phyloP scores from a whole-genome alignment of 2,797 vertebrate species.

The Oreonectes daqikongensis region DNA sequence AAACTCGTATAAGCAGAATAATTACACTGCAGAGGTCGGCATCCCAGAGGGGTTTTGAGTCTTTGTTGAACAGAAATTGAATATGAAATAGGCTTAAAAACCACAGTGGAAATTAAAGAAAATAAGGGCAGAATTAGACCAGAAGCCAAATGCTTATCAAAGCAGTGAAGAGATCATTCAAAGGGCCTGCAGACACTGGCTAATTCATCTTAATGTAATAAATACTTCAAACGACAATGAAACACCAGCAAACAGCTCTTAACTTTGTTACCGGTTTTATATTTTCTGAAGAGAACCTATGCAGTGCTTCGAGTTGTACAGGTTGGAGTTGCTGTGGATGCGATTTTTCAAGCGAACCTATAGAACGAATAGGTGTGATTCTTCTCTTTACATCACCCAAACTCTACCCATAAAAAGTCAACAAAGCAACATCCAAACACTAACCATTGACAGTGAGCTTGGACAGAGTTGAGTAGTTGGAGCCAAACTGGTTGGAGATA shows the following conservation, averaged over 20 bases:
- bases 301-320: no score
- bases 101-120: conserved; percentile 31
- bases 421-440: conserved; percentile 49
- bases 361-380: no score
- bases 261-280: background rate
- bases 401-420: background rate
- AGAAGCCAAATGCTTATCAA: conserved; percentile 23
- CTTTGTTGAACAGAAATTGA: conserved; percentile 46
- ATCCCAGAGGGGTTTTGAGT: conserved; percentile 52
- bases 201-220: background rate
- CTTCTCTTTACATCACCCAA: background rate
- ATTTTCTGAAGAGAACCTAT: background rate
- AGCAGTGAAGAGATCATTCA: background rate
- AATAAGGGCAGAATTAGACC: conserved; percentile 22
- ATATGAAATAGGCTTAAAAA: conserved; percentile 51
- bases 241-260: background rate
- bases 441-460: conserved; percentile 96
- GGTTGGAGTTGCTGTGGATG: no score
- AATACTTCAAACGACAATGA: background rate
- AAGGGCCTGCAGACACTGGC: background rate
- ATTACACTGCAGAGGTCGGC: conserved; percentile 38
- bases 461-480: conserved; percentile 94
- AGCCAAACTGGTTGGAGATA: conserved; percentile 97
- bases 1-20: conserved; percentile 35
- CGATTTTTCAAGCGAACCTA: no score